These are phyloP conservation scores for Seriola rivoliana DNA, from an alignment of 2,113 vertebrate genomes.

Conservation along the genomic window DNA sequence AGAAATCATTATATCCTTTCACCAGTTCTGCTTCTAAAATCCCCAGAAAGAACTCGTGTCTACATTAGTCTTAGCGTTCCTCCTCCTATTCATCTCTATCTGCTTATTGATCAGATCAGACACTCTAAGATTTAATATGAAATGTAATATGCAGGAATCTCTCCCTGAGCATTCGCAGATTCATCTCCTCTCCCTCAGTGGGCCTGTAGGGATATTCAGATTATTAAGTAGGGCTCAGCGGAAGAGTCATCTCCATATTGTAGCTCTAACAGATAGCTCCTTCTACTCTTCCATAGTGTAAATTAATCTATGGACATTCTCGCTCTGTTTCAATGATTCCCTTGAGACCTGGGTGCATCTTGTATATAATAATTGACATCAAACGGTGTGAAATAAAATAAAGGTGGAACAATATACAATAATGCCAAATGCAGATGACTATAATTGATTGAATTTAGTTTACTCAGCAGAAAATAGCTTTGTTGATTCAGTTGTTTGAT, in stretches of 20 bases:
- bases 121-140: slow-evolving; percentile 83
- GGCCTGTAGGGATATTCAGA: slow-evolving; percentile 87
- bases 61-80: slow-evolving; percentile 60
- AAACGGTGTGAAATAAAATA: slow-evolving; percentile 76
- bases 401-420: slow-evolving; percentile 47
- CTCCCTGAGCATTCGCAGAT: slow-evolving; percentile 81
- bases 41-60: slow-evolving; percentile 64
- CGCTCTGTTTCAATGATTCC: slow-evolving; percentile 76
- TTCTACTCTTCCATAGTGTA: slow-evolving; percentile 74
- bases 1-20: slow-evolving; percentile 74
- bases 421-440: slow-evolving; percentile 57
- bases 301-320: slow-evolving; percentile 83
- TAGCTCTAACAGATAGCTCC: slow-evolving; percentile 81
- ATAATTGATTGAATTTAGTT: slow-evolving; percentile 71
- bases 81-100: slow-evolving; percentile 84
- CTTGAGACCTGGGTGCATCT: slow-evolving; percentile 70
- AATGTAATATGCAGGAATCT: slow-evolving; percentile 83
- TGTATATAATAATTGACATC: slow-evolving; percentile 79
- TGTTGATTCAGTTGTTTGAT: slow-evolving; percentile 33
- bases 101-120: slow-evolving; percentile 86
- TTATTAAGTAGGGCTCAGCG: slow-evolving; percentile 88
- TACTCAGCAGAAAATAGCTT: slow-evolving; percentile 45
- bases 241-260: slow-evolving; percentile 84
- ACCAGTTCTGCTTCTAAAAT: slow-evolving; percentile 60
- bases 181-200: slow-evolving; percentile 85